Base-by-base conservation (phyloP, 2,113 vertebrate species). In the Cyanoramphus novaezelandiae region DNA sequence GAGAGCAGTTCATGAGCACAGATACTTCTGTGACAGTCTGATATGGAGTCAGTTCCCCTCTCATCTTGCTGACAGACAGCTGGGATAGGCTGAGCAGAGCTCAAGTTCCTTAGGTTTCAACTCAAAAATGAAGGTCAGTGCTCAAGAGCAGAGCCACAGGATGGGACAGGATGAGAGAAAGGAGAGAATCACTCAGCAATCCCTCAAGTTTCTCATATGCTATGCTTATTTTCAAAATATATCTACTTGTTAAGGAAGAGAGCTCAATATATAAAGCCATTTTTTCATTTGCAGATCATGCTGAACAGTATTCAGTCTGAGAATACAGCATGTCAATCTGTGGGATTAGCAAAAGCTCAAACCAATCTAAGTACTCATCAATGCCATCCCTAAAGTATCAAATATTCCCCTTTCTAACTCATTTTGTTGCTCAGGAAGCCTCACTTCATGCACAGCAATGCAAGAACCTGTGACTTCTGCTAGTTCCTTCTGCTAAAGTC, bases 141-240 rank as follows among this genome's bases (percentile, higher is more conserved):
- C 57, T 68, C 0, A 0, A 70, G 31, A 75, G 14, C 50, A 70
- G 43, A 92, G 39, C 29, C 55, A 47, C 52, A 57, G 43, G 27
- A n/a, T 67, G 50, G 50, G 21, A 65, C 15, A 81, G 9, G 14
- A 33, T n/a, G 17, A 21, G 17, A 72, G 28, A 82, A 93, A 63
- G 11, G 4, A n/a, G 17, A 82, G 15, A 82, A 79, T 82, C 7
- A 8, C 7, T 43, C 29, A 52, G 39, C 6, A 4, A 5, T 70
- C 23, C 29, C 16, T 46, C 0, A 0, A 70, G 27, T 50, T 14
- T 53, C 25, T 71, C 7, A 3, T 16, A 19, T 37, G 13, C 46
- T 83, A 3, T 39, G 9, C 24, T 86, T 68, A 7, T 90, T 93
- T 88, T 37, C 60, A 82, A 86, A 76, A 52, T 43, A 20, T 24